Base-by-base conservation (phyloP, 2,113 vertebrate genomes). In the Hyaena hyaena region DNA sequence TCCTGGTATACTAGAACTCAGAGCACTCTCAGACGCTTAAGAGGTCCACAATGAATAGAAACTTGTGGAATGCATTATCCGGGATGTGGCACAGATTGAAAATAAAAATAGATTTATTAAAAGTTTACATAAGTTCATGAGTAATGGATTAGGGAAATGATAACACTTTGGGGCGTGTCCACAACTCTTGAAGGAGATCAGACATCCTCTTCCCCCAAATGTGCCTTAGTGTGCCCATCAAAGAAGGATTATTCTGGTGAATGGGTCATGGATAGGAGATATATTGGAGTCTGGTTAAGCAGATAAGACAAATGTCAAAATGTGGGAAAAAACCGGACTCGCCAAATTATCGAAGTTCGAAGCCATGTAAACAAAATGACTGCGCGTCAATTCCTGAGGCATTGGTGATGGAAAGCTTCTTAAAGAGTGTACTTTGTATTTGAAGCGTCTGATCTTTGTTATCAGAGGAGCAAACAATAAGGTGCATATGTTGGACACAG, bases 91-190 rank as follows among this genome's bases (percentile, higher is more conserved):
- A 35, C 82, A 98, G 89, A 96, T 88, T 97, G 88, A 95, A 98
- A 97, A 90, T 95, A 97, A 95, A 96, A 95, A 96, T 76, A 96
- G 92, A 82, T 92, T 93, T 96, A 96, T 97, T 96, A 76, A 94
- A 97, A 73, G 76, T 97, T 91, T 96, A 96, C 90, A 63, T 97
- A 96, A 97, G 63, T 88, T 97, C 88, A 81, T 96, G 79, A 95
- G 73, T 91, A 94, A 90, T 83, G 97, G 89, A 93, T 92, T 96
- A 82, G 50, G 86, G 81, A 86, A 95, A 85, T 65, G 96, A 45
- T 97, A 88, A 82, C 80, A 96, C 43, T 90, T 94, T 23, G 50
- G 28, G 24, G 10, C 92, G 66, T 73, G 45, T 91, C 19, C 63
- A 45, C 48, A 95, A 76, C 45, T 71, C 65, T 63, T 84, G 43